Evolutionary conservation across 2,888 invertebrate species (phyloP), one percentile per base, ranked within the genome.

Genomic region (Diloba caeruleocephala): DNA sequence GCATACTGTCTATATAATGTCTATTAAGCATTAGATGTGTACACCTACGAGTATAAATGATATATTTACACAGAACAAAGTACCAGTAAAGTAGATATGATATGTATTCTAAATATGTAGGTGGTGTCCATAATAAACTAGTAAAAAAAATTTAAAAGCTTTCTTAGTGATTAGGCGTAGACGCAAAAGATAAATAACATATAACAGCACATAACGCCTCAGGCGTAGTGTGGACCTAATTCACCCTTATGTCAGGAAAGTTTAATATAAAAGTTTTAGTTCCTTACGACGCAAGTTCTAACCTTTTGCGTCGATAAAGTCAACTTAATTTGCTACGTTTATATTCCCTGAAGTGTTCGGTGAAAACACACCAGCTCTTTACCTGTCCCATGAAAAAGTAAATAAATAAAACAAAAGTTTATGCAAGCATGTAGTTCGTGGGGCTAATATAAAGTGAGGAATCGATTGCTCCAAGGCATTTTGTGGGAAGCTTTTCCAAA

Each of bases 221-320:
- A 23, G 28, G 33, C 37, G 41, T 57, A 59, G 42, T 55, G 55
- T 21, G 41, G 31, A 29, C 29, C 29, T 56, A 62, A 53, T 55
- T 39, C 51, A 48, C 32, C 37, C 41, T 34, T 45, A 55, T 51
- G 58, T 54, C 55, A 49, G 29, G 29, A 44, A 61, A 70, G 42
- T 50, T 74, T 75, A 72, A 74, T 71, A 76, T 65, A 73, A 76
- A 81, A 78, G 77, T 78, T 81, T 46, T 45, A 65, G 37, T 58
- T 44, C 44, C 46, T 50, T 48, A 54, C 21, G 53, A 39, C 36
- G 14, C 50, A 38, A 66, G 55, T 71, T 52, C 21, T 36, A 34
- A 45, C 41, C 38, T 49, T 33, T 34, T 36, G 33, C 31, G 43
- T 51, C 48, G 44, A 61, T 58, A 55, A 50, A 59, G 41, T 52